phyloP scores from a whole-genome alignment of 2,888 invertebrate species.

The Caenorhabditis angaria region DNA sequence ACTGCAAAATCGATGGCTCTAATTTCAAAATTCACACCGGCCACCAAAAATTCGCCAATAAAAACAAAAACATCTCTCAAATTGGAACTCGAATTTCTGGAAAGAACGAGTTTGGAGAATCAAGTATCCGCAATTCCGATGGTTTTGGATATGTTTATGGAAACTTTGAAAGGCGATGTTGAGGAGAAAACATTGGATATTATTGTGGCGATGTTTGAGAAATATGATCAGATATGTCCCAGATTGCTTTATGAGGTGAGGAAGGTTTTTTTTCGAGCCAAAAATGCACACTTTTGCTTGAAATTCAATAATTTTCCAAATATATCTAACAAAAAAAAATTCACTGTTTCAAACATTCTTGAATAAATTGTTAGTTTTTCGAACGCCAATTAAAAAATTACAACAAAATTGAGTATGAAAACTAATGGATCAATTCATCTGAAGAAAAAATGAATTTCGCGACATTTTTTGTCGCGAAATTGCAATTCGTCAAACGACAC shows the following conservation, averaged over 20 bases:
- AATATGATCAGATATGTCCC: slow-evolving; percentile 23
- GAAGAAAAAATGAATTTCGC: too few species aligned
- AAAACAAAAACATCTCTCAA: not conserved
- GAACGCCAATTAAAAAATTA: too few species aligned
- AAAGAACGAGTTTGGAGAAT: not conserved
- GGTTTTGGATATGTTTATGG: slow-evolving; percentile 8
- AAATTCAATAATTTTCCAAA: too few species aligned
- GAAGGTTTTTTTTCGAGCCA: too few species aligned
- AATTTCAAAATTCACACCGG: not conserved
- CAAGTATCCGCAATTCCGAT: not conserved
- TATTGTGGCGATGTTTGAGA: slow-evolving; percentile 11
- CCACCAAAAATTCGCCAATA: not conserved
- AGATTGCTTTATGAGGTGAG: slow-evolving; percentile 27
- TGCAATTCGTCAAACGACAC: too few species aligned
- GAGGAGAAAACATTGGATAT: not conserved
- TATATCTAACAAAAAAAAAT: too few species aligned
- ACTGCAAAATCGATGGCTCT: slow-evolving; percentile 14
- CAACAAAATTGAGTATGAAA: too few species aligned
- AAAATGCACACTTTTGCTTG: too few species aligned
- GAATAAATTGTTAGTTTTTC: too few species aligned
- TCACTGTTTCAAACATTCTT: too few species aligned
- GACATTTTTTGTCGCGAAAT: too few species aligned
- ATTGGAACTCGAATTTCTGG: slow-evolving; percentile 9
- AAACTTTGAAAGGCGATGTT: slow-evolving; percentile 13
- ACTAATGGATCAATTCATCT: too few species aligned